Base-by-base conservation (phyloP, 2,113 vertebrate genomes). In the Chionodraco myersi region DNA sequence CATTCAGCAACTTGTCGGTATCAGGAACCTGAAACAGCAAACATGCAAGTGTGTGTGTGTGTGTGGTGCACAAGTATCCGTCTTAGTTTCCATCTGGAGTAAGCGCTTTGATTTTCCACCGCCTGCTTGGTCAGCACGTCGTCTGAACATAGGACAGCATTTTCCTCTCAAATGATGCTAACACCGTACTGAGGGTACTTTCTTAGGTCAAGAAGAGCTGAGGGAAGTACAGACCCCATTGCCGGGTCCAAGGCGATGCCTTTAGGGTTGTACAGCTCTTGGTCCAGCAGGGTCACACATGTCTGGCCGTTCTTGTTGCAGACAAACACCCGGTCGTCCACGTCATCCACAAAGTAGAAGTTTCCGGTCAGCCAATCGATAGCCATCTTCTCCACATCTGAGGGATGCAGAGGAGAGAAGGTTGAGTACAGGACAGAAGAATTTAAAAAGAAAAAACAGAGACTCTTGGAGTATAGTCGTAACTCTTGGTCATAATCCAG, bases 371-470 rank as follows among this genome's bases (percentile, higher is more conserved):
- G 95, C 98, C 98, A 99, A 91, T 99, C 98, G 0, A 99, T 98
- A 52, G 98, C 98, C 97, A 99, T 99, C 94, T 99, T 97, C 72
- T 99, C 97, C 84, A 99, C 97, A n/a, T 98, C 98, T 99, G 89
- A 65, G 18, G 57, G 75, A 73, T 1, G 49, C 23, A 72, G 49
- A 30, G 67, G 34, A 53, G 58, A 72, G 13, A 11, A 63, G 9
- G 36, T 41, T 41, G 36, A 72, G 21, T 41, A 62, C 51, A 66
- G 41, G 76, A 75, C 34, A 26, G 34, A 77, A 51, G 6, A 3
- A 67, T 83, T 58, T 8, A 41, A 34, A 58, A 41, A 41, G 53
- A 59, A 44, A 67, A 77, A 14, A 53, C 2, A 62, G 6, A 61
- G 13, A 23, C 13, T 63, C 41, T 26, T 21, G 26, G 47, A 69